Evolutionary conservation across 92 coral and sea anemone genomes (phyloP).

Genomic region (Porites cylindrica): DNA sequence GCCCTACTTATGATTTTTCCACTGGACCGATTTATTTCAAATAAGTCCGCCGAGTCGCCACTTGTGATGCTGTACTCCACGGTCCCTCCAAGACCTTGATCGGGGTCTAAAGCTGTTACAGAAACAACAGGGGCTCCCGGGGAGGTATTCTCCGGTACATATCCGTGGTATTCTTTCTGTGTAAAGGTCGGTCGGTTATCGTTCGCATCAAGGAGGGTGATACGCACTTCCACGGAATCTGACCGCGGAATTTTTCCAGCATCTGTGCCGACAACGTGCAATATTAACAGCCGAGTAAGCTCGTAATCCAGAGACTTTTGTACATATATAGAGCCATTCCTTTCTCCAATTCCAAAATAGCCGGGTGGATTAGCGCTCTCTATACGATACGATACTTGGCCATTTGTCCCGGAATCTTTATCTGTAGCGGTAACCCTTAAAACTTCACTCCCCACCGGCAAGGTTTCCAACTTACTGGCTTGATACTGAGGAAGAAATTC

Average conservation of each 20-base stretch:
- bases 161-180: slow-evolving; percentile 62
- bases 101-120: slow-evolving; percentile 88
- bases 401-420: slow-evolving; percentile 85
- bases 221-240: slow-evolving; percentile 72
- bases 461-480: slow-evolving; percentile 61
- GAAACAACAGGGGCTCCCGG: slow-evolving; percentile 63
- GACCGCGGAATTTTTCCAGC: slow-evolving; percentile 75
- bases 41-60: slow-evolving; percentile 34
- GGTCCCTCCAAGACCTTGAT: slow-evolving; percentile 59
- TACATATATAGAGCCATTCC: slow-evolving; percentile 82
- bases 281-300: slow-evolving; percentile 43
- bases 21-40: slow-evolving; percentile 69
- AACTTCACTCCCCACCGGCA: slow-evolving; percentile 74
- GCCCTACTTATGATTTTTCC: slow-evolving; percentile 80
- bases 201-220: slow-evolving; percentile 78
- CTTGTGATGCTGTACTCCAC: slow-evolving; percentile 74
- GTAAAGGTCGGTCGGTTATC: slow-evolving; percentile 93
- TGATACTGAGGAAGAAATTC: slow-evolving; percentile 58
- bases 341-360: slow-evolving; percentile 76
- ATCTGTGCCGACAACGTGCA: slow-evolving; percentile 83
- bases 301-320: slow-evolving; percentile 87
- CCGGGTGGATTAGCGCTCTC: slow-evolving; percentile 76
- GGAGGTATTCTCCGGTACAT: slow-evolving; percentile 81
- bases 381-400: slow-evolving; percentile 79
- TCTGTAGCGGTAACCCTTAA: slow-evolving; percentile 82